Conservation (phyloP, 2,113 vertebrate species). For the Paratilapia polleni region DNA sequence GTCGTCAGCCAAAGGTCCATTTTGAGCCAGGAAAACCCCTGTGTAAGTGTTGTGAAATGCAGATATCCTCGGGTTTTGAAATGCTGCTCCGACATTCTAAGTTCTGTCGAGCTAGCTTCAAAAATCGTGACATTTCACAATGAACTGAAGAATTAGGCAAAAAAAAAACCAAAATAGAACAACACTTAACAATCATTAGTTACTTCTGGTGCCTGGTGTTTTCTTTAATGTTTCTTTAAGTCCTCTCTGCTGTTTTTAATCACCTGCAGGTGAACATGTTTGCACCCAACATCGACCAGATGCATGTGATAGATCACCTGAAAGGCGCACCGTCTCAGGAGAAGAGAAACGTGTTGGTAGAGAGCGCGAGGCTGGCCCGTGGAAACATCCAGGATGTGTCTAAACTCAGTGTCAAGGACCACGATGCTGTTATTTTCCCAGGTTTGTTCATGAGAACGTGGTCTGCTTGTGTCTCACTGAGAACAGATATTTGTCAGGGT, state of each 20-base stretch:
- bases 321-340: constrained; percentile 82
- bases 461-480: neutral
- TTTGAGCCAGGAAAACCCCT: neutral
- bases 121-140: neutral
- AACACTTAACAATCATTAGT: neutral
- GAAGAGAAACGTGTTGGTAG: constrained; percentile 84
- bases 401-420: constrained; percentile 77
- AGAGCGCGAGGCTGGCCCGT: constrained; percentile 84
- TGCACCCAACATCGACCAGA: constrained; percentile 86
- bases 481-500: neutral
- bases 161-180: too few species aligned
- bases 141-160: neutral
- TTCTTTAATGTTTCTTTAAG: neutral
- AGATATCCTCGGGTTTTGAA: neutral
- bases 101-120: neutral
- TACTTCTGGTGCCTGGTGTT: neutral
- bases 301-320: constrained; percentile 86
- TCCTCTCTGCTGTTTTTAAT: neutral
- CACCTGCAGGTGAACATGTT: constrained; percentile 85
- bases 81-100: neutral
- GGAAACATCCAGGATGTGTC: constrained; percentile 83
- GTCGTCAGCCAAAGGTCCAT: neutral
- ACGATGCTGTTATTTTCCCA: constrained; percentile 84
- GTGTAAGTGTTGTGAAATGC: neutral
- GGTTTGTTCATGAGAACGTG: constrained; percentile 53